Conservation (phyloP, 2,113 vertebrate species). For the Ahaetulla prasina region DNA sequence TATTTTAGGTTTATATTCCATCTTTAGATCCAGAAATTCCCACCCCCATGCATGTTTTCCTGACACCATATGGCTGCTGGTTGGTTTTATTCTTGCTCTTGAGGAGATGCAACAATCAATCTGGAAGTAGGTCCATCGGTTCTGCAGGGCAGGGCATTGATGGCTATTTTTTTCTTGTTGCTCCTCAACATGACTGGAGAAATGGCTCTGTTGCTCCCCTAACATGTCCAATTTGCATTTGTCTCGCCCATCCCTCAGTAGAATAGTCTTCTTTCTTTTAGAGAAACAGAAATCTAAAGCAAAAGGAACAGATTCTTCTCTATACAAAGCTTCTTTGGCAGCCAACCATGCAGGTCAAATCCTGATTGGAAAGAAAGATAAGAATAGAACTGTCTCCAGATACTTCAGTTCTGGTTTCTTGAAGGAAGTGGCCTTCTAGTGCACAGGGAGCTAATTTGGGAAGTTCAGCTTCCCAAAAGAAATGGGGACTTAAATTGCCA, state of each 20-base stretch:
- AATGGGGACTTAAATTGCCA: neutral
- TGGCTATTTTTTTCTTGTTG: neutral
- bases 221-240: neutral
- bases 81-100: neutral
- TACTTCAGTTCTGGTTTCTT: constrained; percentile 2
- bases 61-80: neutral
- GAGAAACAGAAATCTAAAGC: neutral
- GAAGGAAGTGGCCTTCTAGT: neutral
- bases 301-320: neutral
- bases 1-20: neutral
- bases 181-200: neutral
- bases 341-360: neutral
- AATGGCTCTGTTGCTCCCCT: neutral
- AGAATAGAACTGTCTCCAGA: constrained; percentile 18
- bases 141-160: neutral
- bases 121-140: neutral
- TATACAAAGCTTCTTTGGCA: constrained; percentile 2
- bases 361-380: neutral
- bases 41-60: neutral
- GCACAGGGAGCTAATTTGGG: constrained; percentile 4
- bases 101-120: neutral
- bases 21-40: neutral
- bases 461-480: neutral
- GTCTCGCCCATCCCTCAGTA: neutral
- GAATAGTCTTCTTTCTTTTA: neutral